Conservation (phyloP, 1,140 invertebrate species). For the Rhagoletis pomonella region DNA sequence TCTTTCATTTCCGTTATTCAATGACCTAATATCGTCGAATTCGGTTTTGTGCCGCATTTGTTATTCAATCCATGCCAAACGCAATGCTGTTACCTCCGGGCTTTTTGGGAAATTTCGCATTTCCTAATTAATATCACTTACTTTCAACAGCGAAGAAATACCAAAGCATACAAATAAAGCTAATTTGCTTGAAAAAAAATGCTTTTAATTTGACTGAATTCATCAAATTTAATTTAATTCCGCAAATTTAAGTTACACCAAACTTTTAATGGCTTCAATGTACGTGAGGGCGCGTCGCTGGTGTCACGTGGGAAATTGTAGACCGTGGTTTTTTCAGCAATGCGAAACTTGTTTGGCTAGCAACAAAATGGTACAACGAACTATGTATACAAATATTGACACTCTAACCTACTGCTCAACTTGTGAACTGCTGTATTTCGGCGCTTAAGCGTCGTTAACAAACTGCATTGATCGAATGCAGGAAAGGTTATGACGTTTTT, state of each 20-base stretch:
- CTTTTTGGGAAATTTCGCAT: background rate
- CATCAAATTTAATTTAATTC: background rate
- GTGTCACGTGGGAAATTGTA: conserved; percentile 33
- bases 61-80: too few species aligned
- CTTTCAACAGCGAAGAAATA: conserved; percentile 35
- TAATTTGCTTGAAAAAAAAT: background rate
- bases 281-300: conserved; percentile 47
- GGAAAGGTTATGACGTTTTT: background rate
- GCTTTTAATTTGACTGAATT: background rate
- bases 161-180: background rate
- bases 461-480: background rate
- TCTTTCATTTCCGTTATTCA: too few species aligned
- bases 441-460: background rate
- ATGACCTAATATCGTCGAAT: too few species aligned
- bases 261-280: conserved; percentile 9
- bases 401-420: conserved; percentile 33
- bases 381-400: background rate
- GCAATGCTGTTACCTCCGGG: too few species aligned
- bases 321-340: background rate
- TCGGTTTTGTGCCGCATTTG: too few species aligned
- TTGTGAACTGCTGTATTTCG: conserved; percentile 22
- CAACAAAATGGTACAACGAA: background rate
- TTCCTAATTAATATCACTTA: conserved; percentile 20
- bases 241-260: conserved; percentile 2
- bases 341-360: background rate